Evolutionary conservation across 2,797 vertebrate genomes (phyloP).

Genomic region (Gobionotothen gibberifrons): DNA sequence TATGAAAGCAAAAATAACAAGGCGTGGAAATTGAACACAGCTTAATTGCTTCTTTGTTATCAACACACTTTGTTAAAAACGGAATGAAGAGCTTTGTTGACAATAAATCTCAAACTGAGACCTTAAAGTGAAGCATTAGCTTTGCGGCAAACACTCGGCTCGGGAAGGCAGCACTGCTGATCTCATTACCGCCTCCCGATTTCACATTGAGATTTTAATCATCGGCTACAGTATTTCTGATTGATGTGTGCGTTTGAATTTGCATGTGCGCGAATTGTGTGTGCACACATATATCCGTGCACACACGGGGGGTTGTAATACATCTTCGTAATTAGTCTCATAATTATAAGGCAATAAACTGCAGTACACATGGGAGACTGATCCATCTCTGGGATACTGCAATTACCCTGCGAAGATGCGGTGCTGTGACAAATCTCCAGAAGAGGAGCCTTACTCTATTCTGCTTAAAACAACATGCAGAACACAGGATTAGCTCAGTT

Average conservation of each 20-base stretch:
- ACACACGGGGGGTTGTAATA: constrained; percentile 71
- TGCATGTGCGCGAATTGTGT: constrained; percentile 28
- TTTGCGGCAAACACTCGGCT: constrained; percentile 49
- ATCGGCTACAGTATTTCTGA: constrained; percentile 71
- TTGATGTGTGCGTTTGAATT: constrained; percentile 47
- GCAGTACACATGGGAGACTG: constrained; percentile 72
- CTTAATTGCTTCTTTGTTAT: constrained; percentile 61
- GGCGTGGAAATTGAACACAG: constrained; percentile 27
- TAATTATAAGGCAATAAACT: constrained; percentile 84
- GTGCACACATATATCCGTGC: constrained; percentile 37
- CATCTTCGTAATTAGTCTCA: constrained; percentile 84
- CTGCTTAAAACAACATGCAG: constrained; percentile 22
- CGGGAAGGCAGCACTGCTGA: constrained; percentile 35
- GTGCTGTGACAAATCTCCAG: constrained; percentile 70
- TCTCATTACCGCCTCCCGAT: constrained; percentile 65
- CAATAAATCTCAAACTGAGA: constrained; percentile 57
- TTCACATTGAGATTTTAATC: constrained; percentile 77
- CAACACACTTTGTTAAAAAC: constrained; percentile 50
- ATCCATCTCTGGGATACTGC: constrained; percentile 72
- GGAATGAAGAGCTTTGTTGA: constrained; percentile 54
- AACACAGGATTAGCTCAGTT: constrained; percentile 29
- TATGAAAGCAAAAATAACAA: constrained; percentile 21
- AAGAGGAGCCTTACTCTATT: constrained; percentile 42
- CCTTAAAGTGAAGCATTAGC: constrained; percentile 37
- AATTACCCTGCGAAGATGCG: constrained; percentile 74